Conservation (phyloP, 2,888 invertebrate species). For the Himalopsyche anomala region DNA sequence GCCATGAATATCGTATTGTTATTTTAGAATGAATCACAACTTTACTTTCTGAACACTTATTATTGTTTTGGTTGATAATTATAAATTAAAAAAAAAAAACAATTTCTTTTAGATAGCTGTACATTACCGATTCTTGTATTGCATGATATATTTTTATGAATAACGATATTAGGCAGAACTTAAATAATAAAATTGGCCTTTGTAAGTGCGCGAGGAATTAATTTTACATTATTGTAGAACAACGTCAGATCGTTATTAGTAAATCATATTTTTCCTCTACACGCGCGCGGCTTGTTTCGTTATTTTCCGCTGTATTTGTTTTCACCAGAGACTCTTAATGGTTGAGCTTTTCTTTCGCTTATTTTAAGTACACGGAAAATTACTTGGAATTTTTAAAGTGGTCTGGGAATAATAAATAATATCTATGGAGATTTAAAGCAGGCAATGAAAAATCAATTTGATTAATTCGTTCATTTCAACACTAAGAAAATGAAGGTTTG, state of each 20-base stretch:
- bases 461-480: no score
- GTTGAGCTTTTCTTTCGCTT: conserved; percentile 48
- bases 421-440: neutral
- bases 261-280: conserved; percentile 21
- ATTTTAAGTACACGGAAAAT: conserved; percentile 48
- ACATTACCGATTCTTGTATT: no score
- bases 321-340: conserved; percentile 4
- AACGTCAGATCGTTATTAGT: conserved; percentile 40
- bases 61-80: no score
- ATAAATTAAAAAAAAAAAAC: no score
- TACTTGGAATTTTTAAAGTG: conserved; percentile 45
- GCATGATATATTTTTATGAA: neutral
- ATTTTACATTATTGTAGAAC: conserved; percentile 32
- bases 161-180: neutral
- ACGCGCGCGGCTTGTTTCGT: conserved; percentile 30
- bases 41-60: no score
- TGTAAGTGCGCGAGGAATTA: neutral
- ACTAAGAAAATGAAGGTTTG: no score
- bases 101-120: no score
- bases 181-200: neutral
- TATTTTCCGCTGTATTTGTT: conserved; percentile 44
- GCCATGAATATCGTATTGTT: no score
- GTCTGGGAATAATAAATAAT: neutral
- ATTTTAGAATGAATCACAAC: no score
- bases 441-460: no score